Base-by-base conservation (phyloP, 2,797 vertebrate genomes). In the Siniperca obscura region DNA sequence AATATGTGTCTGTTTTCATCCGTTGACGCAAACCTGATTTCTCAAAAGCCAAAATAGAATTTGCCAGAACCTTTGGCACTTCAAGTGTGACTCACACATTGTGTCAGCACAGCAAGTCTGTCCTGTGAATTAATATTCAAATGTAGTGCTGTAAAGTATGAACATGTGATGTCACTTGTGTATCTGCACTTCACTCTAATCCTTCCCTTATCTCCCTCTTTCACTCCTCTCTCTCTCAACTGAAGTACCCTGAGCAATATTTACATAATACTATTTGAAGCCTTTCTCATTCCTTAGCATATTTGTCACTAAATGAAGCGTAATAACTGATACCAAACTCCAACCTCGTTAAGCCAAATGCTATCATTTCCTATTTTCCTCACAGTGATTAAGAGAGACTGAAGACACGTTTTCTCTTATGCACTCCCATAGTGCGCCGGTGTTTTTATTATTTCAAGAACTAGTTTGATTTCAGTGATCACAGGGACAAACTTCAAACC, bases 71-170 rank as follows among this genome's bases (percentile, higher is more conserved):
- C 79, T 86, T 87, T 90, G 76, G 70, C 92, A 91, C 90, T 89
- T 86, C 5, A 69, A 89, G 87, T 73, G 87, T 94, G 92, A 94
- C 85, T 93, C 91, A 94, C 86, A 89, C 89, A 77, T 84, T 83
- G 88, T 88, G 88, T 86, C 90, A 87, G 82, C 82, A 81, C 83
- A 86, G 78, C 76, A 69, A 83, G 82, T 77, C 72, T 85, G 85
- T 61, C 44, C 86, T 80, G 74, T 70, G 76, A 89, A 87, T 90
- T 81, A 88, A 89, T 93, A 89, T 89, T 91, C 85, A 89, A 80
- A 91, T 79, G 76, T 76, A 70, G 62, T 74, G 79, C 86, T 85
- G 84, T 74, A 83, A 86, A 91, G 82, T 90, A 82, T 70, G 67
- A 90, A 87, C 84, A 83, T 86, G 84, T 89, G 86, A 91, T 91